These are phyloP conservation scores for Rynchops niger DNA, from an alignment of 2,113 vertebrate genomes.

Conservation along the genomic window DNA sequence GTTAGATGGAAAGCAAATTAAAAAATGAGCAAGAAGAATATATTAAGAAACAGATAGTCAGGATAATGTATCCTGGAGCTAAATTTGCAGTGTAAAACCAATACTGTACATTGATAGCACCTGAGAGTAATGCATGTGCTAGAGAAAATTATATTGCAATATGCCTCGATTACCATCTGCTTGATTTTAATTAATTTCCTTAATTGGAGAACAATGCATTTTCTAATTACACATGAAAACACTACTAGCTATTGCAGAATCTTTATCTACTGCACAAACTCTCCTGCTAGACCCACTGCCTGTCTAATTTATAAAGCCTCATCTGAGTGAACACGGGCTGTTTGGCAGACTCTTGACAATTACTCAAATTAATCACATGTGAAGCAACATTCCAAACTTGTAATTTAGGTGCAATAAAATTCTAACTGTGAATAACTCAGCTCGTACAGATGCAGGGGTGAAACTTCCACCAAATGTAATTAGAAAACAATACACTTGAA, in stretches of 20 bases:
- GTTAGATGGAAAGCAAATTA: neutral
- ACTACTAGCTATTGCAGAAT: constrained; percentile 22
- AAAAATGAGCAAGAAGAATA: neutral
- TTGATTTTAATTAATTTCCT: constrained; percentile 66
- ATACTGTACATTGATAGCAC: constrained; percentile 7
- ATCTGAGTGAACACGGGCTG: constrained; percentile 19
- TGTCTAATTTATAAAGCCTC: constrained; percentile 54
- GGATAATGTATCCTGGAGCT: neutral
- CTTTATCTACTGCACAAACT: constrained; percentile 33
- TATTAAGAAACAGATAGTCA: neutral
- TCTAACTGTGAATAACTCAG: constrained; percentile 47
- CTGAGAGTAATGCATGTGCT: constrained; percentile 41
- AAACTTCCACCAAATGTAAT: constrained; percentile 40
- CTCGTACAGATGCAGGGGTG: neutral
- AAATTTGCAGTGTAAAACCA: constrained; percentile 30
- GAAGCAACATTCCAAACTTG: constrained; percentile 54
- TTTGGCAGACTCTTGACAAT: constrained; percentile 60
- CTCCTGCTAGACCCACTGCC: constrained; percentile 41
- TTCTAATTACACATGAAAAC: constrained; percentile 59
- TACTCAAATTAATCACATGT: constrained; percentile 68
- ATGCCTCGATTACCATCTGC: constrained; percentile 44
- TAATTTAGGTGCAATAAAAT: constrained; percentile 64
- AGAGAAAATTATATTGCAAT: constrained; percentile 56
- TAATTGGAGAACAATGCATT: constrained; percentile 61
- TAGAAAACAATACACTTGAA: constrained; percentile 35